phyloP scores from a whole-genome alignment of 92 coral and sea anemone genomes.

The Porites evermanni region DNA sequence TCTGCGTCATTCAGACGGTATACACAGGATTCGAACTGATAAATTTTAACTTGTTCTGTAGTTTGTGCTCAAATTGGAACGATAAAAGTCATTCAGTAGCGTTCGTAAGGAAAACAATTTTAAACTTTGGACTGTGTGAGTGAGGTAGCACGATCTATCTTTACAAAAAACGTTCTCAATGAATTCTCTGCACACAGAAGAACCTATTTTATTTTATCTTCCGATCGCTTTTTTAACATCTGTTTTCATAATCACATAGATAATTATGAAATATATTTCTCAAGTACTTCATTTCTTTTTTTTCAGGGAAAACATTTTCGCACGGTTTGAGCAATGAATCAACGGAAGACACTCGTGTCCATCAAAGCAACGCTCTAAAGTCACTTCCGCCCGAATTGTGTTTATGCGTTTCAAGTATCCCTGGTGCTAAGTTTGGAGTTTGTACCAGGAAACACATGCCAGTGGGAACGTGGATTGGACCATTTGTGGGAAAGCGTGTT shows the following conservation, averaged over 20 bases:
- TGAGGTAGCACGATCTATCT: too few relatives aligned
- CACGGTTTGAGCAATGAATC: conserved; percentile 42
- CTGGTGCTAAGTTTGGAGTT: conserved; percentile 85
- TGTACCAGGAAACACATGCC: conserved; percentile 79
- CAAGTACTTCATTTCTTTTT: neutral
- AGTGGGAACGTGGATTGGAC: conserved; percentile 91
- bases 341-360: conserved; percentile 6
- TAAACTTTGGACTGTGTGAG: too few relatives aligned
- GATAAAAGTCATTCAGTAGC: too few relatives aligned
- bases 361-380: conserved; percentile 63
- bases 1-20: too few relatives aligned
- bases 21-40: too few relatives aligned
- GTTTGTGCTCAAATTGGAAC: too few relatives aligned
- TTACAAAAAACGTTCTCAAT: too few relatives aligned
- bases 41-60: too few relatives aligned
- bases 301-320: conserved; percentile 13
- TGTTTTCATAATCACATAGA: neutral
- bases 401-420: conserved; percentile 86
- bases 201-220: neutral
- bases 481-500: conserved; percentile 85
- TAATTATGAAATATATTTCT: too few relatives aligned
- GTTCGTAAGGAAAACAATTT: too few relatives aligned
- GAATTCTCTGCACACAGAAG: too few relatives aligned
- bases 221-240: neutral
- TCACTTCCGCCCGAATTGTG: conserved; percentile 90